phyloP scores from a whole-genome alignment of 2,797 vertebrate genomes.

The Enteromius thamalakanensis region DNA sequence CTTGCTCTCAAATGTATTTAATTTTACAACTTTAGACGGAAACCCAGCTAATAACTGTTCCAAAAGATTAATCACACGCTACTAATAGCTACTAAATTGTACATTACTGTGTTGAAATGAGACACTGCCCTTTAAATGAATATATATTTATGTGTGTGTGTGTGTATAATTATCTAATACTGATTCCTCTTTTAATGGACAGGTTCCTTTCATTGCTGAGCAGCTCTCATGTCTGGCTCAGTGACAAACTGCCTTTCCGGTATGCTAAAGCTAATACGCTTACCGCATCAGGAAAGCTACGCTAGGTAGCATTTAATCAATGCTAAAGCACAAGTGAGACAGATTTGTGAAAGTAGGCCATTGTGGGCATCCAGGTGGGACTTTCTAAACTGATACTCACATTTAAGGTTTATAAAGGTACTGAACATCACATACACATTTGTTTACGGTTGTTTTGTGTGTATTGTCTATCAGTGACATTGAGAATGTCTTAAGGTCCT shows the following conservation, averaged over 20 bases:
- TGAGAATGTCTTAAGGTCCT: background rate
- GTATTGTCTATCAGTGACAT: conserved; percentile 4
- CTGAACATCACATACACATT: background rate
- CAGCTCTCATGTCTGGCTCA: background rate
- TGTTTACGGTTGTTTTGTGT: background rate
- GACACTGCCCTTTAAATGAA: background rate
- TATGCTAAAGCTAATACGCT: background rate
- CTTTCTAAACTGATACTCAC: background rate
- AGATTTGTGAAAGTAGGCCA: background rate
- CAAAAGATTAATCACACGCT: background rate
- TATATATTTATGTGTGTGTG: too few species aligned
- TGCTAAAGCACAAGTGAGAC: conserved; percentile 21
- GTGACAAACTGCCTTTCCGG: background rate
- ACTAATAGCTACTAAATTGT: background rate
- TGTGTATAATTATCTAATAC: background rate
- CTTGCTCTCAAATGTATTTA: too few species aligned
- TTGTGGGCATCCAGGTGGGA: background rate
- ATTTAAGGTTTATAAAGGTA: background rate
- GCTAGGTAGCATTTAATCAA: conserved; percentile 25
- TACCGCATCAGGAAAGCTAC: conserved; percentile 10
- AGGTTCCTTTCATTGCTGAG: conserved; percentile 9
- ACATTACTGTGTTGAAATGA: background rate
- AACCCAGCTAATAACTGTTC: background rate
- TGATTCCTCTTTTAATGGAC: background rate
- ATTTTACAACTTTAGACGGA: too few species aligned